A percentile compares a stretch with the other conserved stretches of the same genome.
phyloP scores from a whole-genome alignment of 2,888 invertebrate genomes.

The Palloptera scutellata region DNA sequence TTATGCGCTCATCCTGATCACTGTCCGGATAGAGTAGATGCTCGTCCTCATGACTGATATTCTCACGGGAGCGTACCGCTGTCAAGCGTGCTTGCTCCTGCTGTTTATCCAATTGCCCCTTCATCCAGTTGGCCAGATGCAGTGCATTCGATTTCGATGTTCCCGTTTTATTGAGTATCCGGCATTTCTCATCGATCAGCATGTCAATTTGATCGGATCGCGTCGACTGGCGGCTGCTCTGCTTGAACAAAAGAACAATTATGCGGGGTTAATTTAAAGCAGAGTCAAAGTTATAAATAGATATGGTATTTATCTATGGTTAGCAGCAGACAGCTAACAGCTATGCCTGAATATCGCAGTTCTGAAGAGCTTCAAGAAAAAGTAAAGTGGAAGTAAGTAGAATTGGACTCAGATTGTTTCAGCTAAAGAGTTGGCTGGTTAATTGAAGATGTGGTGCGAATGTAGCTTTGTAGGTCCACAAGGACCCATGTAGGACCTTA shows the following conservation, averaged over 20 bases:
- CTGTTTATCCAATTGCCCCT: conserved; percentile 74
- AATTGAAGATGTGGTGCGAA: too few species aligned
- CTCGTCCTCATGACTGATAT: conserved; percentile 60
- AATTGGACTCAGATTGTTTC: too few species aligned
- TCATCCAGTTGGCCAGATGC: conserved; percentile 84
- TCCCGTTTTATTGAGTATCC: conserved; percentile 70
- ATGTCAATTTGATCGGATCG: conserved; percentile 68
- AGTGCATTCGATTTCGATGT: conserved; percentile 76
- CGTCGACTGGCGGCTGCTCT: conserved; percentile 41
- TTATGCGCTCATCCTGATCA: conserved; percentile 62
- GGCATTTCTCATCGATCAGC: conserved; percentile 72
- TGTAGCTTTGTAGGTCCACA: too few species aligned
- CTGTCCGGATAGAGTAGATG: conserved; percentile 53
- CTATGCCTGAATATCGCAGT: too few species aligned
- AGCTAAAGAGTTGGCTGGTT: too few species aligned
- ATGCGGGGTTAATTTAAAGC: background rate
- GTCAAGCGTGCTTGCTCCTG: conserved; percentile 64
- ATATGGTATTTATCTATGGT: too few species aligned
- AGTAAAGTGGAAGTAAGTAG: too few species aligned
- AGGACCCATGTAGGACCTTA: too few species aligned
- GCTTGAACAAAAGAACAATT: conserved; percentile 15
- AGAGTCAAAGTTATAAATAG: background rate
- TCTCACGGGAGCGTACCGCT: conserved; percentile 54
- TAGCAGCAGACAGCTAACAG: too few species aligned
- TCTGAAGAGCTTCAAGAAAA: too few species aligned